Conservation (phyloP, 2,888 invertebrate genomes). For the Leptura quadrifasciata region DNA sequence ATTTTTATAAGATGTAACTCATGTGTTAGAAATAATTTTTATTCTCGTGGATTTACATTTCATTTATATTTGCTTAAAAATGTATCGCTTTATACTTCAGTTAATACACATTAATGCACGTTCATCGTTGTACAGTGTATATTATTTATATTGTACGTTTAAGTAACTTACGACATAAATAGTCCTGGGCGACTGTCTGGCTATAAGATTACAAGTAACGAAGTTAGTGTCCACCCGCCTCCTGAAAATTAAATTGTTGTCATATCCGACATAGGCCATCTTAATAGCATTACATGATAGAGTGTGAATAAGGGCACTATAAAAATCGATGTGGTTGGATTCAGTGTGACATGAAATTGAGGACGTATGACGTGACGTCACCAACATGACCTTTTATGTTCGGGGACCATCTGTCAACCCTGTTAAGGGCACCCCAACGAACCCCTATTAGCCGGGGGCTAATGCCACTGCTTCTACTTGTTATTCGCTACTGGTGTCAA, state of each 20-base stretch:
- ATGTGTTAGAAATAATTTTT: too few relatives aligned
- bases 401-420: slow-evolving; percentile 70
- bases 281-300: slow-evolving; percentile 39
- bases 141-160: too few relatives aligned
- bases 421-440: slow-evolving; percentile 59
- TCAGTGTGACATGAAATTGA: slow-evolving; percentile 63
- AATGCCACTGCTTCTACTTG: slow-evolving; percentile 67
- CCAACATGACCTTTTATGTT: slow-evolving; percentile 71
- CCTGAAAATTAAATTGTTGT: slow-evolving; percentile 31
- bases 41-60: too few relatives aligned
- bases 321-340: slow-evolving; percentile 64
- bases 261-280: slow-evolving; percentile 5
- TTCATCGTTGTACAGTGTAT: too few relatives aligned
- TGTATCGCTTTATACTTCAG: too few relatives aligned
- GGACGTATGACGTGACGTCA: slow-evolving; percentile 68
- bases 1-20: too few relatives aligned
- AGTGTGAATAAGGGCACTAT: slow-evolving; percentile 51
- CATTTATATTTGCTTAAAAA: too few relatives aligned
- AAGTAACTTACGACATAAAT: too few relatives aligned
- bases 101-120: too few relatives aligned
- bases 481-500: slow-evolving; percentile 69
- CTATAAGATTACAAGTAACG: not conserved
- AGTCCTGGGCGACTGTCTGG: too few relatives aligned
- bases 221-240: not conserved
- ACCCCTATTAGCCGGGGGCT: slow-evolving; percentile 65